Evolutionary conservation across 2,888 invertebrate species (phyloP), one percentile per base, ranked within the genome.

Genomic region (Pristionchus arcanus): DNA sequence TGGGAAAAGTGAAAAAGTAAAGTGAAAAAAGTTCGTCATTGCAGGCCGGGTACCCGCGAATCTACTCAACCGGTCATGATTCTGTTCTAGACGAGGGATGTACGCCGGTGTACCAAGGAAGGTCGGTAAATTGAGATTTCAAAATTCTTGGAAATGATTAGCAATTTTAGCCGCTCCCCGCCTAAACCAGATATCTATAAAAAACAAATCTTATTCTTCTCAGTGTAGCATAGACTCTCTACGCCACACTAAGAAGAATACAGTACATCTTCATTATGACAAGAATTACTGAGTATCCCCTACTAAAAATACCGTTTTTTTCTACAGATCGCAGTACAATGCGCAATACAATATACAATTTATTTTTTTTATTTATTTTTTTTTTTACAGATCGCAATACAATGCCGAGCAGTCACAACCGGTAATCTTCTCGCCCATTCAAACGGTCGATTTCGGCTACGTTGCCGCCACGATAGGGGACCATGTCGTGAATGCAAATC

Each of bases 361-460:
- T 42, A 42, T 42, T 42, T 42, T 53, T 53, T 53, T 53, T 53
- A 7, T 53, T 53, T 53, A 15, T 53, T 31, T 68, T 9, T 31
- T 4, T 34, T 25, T 42, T 16, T 34, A 9, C 77, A 81, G 81
- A 28, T 81, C 81, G 9, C 81, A 81, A 81, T 81, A 81, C 49
- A 42, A 81, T 15, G 81, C 49, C 49, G 81, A 81, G 9, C 81
- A 81, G 21, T 81, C 81, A 2, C n/a, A 42, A 2, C 81, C 81
- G 0, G 2, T 49, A 0, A 25, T 81, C 16, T 42, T 28, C 28
- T 42, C 81, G 13, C 81, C 81, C 7, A 81, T 81, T 49, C n/a
- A n/a, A 1, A 81, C 81, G 11, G 81, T 81, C 13, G 81, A 81
- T n/a, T 81, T 81, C 28, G 81, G 81, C 28, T 49, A 81, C 19